phyloP scores from a whole-genome alignment of 2,797 vertebrate species.

The Chelmon rostratus region DNA sequence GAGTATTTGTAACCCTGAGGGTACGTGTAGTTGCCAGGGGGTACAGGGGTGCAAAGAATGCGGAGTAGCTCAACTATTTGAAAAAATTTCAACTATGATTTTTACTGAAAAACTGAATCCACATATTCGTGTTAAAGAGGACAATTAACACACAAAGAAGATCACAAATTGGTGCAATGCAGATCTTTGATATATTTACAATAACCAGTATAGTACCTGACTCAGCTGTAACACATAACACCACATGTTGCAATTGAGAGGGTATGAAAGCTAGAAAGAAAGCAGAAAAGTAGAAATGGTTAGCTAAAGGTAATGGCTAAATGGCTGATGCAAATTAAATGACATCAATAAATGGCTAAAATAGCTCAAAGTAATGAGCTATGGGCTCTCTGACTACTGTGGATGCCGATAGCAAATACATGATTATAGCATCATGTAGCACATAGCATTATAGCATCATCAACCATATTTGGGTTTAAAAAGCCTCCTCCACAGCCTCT shows the following conservation, averaged over 20 bases:
- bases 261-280: background rate
- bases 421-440: no score
- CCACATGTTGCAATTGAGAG: background rate
- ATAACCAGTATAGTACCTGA: background rate
- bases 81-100: background rate
- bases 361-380: background rate
- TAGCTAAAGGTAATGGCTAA: background rate
- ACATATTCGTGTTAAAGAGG: background rate
- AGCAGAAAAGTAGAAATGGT: background rate
- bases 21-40: background rate
- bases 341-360: background rate
- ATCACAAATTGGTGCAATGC: background rate
- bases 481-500: no score
- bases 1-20: background rate
- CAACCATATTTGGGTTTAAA: no score
- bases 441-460: no score
- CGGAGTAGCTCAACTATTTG: background rate
- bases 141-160: background rate
- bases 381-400: no score
- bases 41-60: conserved; percentile 2
- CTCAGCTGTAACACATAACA: background rate
- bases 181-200: conserved; percentile 1
- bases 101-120: background rate
- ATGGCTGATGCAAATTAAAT: background rate
- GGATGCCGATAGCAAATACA: no score